Evolutionary conservation across 2,113 vertebrate genomes (phyloP).

Genomic region (Corythornis madagascariensis): DNA sequence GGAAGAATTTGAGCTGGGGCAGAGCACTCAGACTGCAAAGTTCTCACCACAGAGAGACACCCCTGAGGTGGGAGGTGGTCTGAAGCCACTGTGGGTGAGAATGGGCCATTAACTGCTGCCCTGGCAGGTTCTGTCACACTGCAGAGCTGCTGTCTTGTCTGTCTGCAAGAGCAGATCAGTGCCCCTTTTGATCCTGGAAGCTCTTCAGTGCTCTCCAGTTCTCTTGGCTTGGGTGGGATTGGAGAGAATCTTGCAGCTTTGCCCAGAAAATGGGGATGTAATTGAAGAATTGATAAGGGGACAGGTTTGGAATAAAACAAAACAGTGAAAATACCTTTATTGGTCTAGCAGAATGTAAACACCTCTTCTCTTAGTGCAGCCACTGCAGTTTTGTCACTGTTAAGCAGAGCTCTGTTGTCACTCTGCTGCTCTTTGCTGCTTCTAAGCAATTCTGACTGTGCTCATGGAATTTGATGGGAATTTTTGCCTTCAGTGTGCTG

Average conservation of each 20-base stretch:
- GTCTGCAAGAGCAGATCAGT: not conserved
- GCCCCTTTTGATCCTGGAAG: not conserved
- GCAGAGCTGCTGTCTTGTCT: not conserved
- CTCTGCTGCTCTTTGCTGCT: not conserved
- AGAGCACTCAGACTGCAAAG: not conserved
- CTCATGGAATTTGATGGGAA: not conserved
- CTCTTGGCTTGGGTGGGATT: not conserved
- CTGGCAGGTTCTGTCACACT: not conserved
- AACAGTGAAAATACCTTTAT: not conserved
- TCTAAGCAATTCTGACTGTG: not conserved
- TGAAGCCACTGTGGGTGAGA: not conserved
- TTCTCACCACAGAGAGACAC: not conserved
- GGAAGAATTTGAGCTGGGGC: not conserved
- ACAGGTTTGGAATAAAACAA: not conserved
- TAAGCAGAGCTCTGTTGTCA: not conserved
- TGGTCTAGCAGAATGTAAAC: not conserved
- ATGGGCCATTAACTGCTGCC: not conserved
- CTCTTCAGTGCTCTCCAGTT: not conserved
- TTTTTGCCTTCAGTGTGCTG: not conserved
- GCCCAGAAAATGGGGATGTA: not conserved
- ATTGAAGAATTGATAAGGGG: not conserved
- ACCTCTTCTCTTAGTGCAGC: not conserved
- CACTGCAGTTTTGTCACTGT: not conserved
- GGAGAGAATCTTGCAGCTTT: not conserved
- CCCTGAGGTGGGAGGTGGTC: not conserved